Evolutionary conservation across 2,797 vertebrate species (phyloP).

Genomic region (Sebastes taczanowskii): DNA sequence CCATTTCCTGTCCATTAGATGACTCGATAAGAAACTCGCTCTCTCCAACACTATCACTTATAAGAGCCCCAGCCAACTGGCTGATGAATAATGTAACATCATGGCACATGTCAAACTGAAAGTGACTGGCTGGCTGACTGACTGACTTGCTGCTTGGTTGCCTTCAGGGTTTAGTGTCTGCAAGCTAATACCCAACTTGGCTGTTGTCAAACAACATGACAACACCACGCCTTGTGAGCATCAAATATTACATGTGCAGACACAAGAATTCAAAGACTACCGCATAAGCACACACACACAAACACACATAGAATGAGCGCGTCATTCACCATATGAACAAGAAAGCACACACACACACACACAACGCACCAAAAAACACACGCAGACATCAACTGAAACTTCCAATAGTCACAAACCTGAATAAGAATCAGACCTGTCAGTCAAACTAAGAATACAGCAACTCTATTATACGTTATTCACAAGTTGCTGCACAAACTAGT

Average conservation of each 20-base stretch:
- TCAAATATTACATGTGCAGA: conserved; percentile 40
- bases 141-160: conserved; percentile 39
- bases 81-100: conserved; percentile 65
- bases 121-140: conserved; percentile 33
- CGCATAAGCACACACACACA: not conserved
- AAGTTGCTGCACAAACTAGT: not conserved
- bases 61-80: conserved; percentile 1
- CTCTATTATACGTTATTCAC: not conserved
- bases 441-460: not conserved
- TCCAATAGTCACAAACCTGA: not conserved
- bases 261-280: conserved; percentile 2
- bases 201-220: conserved; percentile 26
- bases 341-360: not conserved
- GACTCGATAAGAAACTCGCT: conserved; percentile 19
- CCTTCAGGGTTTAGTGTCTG: conserved; percentile 34
- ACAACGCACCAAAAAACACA: not conserved
- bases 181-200: conserved; percentile 43
- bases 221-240: conserved; percentile 21
- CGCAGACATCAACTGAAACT: not conserved
- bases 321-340: not conserved
- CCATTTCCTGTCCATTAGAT: conserved; percentile 51
- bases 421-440: not conserved
- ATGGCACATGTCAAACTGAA: conserved; percentile 47
- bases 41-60: not conserved
- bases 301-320: not conserved